Conservation (phyloP, 1,140 invertebrate genomes). For the Caenorhabditis briggsae region DNA sequence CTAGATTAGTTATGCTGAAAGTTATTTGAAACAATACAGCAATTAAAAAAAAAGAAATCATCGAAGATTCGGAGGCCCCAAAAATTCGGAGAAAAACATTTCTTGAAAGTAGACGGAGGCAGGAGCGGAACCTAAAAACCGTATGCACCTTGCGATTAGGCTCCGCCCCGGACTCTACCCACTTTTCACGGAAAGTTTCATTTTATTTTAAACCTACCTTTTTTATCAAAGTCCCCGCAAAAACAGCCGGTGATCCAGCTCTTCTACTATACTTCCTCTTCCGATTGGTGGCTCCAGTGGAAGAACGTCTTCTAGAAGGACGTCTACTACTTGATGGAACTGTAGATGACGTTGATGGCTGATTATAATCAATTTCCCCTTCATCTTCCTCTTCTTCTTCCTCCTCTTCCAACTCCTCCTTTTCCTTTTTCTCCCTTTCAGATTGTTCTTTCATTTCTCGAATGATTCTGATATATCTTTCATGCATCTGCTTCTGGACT, state of each 20-base stretch:
- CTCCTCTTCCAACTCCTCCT: conserved; percentile 8
- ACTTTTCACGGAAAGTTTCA: no score
- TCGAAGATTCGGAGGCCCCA: no score
- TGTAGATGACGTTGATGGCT: conserved; percentile 44
- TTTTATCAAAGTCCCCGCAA: conserved; percentile 15
- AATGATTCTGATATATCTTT: background rate
- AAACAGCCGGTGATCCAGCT: conserved; percentile 33
- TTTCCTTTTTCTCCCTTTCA: background rate
- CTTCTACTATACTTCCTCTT: conserved; percentile 23
- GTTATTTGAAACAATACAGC: no score
- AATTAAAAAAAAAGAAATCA: no score
- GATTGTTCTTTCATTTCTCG: background rate
- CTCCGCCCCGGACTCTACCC: no score
- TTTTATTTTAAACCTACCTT: background rate
- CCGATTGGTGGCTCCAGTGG: conserved; percentile 6
- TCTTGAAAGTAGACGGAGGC: no score
- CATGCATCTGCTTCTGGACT: background rate
- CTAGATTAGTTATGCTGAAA: no score
- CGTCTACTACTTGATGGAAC: conserved; percentile 17
- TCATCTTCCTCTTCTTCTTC: conserved; percentile 9
- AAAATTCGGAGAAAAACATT: no score
- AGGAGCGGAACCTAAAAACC: no score
- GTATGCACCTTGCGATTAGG: no score
- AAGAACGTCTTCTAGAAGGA: conserved; percentile 4
- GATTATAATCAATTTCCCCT: background rate